Percentiles rank a stretch among this genome's conserved stretches.
These are phyloP conservation scores for Hydriomena furcata DNA, from an alignment of 2,888 invertebrate species.

Conservation along the genomic window DNA sequence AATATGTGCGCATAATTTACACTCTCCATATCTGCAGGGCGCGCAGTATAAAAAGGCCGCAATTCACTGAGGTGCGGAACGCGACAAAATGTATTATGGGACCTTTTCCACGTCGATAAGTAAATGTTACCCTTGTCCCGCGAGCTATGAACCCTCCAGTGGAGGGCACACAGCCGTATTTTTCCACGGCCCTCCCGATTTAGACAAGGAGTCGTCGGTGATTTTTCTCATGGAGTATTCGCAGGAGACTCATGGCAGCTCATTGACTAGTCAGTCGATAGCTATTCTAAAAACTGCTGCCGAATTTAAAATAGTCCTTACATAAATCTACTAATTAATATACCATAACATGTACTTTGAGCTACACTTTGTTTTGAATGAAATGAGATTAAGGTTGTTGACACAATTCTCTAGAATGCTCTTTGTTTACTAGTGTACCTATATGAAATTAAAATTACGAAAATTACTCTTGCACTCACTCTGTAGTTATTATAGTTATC, in stretches of 20 bases:
- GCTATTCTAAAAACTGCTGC: too few relatives aligned
- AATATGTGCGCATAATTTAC: conserved; percentile 48
- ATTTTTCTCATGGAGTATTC: conserved; percentile 1
- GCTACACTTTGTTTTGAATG: too few relatives aligned
- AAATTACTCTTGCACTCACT: too few relatives aligned
- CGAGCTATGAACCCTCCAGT: conserved; percentile 66
- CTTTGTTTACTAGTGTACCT: too few relatives aligned
- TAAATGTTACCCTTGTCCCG: conserved; percentile 74
- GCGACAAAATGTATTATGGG: conserved; percentile 67
- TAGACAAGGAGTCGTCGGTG: conserved; percentile 42
- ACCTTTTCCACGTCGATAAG: conserved; percentile 77
- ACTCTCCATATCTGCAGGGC: conserved; percentile 51
- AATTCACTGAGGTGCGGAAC: conserved; percentile 53
- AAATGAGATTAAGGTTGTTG: too few relatives aligned
- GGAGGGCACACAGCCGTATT: conserved; percentile 59
- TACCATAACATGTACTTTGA: too few relatives aligned
- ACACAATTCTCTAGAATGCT: too few relatives aligned
- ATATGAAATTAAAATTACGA: too few relatives aligned
- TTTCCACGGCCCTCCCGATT: conserved; percentile 43
- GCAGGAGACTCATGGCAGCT: too few relatives aligned
- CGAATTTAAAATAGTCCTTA: neutral
- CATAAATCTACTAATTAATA: too few relatives aligned
- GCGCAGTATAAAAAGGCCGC: conserved; percentile 60
- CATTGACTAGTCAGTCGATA: too few relatives aligned
- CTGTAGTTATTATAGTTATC: too few relatives aligned